Percentiles rank a stretch among this genome's conserved stretches.
Evolutionary conservation across 37 sponge, comb jelly and placozoan genomes (phyloP).

Genomic region (Aphrocallistes beatrix): DNA sequence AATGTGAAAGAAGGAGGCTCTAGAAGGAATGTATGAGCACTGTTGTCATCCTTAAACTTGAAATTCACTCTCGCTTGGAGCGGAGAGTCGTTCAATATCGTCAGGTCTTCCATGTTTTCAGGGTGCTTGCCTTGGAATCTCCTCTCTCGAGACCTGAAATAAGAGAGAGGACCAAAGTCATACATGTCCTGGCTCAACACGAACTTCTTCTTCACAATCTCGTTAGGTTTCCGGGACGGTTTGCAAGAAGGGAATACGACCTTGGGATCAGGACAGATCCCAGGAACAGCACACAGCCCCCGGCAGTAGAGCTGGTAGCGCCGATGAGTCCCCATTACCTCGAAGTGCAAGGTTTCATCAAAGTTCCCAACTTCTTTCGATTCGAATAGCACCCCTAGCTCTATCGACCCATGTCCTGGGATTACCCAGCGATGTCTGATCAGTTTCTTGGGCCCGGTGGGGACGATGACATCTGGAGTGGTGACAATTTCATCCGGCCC

Average conservation of each 20-base stretch:
- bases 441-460: slow-evolving; percentile 30
- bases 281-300: slow-evolving; percentile 69
- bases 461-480: not conserved
- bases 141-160: slow-evolving; percentile 73
- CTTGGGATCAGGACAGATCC: slow-evolving; percentile 72
- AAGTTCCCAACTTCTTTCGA: slow-evolving; percentile 71
- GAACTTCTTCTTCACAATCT: slow-evolving; percentile 83
- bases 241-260: slow-evolving; percentile 67
- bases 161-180: slow-evolving; percentile 85
- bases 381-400: slow-evolving; percentile 50
- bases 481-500: not conserved
- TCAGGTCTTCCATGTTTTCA: slow-evolving; percentile 88
- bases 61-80: slow-evolving; percentile 53
- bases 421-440: slow-evolving; percentile 79
- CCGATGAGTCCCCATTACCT: slow-evolving; percentile 72
- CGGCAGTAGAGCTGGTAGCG: slow-evolving; percentile 82
- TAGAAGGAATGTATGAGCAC: slow-evolving; percentile 73
- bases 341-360: slow-evolving; percentile 86
- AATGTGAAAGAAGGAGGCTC: slow-evolving; percentile 72
- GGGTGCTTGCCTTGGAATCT: slow-evolving; percentile 30
- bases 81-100: slow-evolving; percentile 55
- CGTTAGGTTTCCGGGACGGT: slow-evolving; percentile 38
- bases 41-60: slow-evolving; percentile 68
- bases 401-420: slow-evolving; percentile 46
- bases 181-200: slow-evolving; percentile 46